Conservation (phyloP, 2,888 invertebrate species). For the Flabesymbios commensalis region DNA sequence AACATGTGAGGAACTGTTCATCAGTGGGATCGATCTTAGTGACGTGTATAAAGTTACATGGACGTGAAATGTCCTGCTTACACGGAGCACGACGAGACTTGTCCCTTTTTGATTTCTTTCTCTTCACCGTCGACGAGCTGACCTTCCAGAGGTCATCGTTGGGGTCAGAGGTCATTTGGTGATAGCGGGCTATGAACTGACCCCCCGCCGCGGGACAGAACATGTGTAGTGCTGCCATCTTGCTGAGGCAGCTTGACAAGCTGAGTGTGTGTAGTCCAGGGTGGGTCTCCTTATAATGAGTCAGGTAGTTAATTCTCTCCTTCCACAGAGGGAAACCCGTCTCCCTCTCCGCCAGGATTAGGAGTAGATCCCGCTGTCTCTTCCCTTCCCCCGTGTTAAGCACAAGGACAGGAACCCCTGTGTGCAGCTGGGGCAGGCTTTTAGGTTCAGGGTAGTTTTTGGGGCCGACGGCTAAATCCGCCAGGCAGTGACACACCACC, state of each 20-base stretch:
- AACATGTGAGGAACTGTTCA: constrained; percentile 5
- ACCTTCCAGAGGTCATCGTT: constrained; percentile 32
- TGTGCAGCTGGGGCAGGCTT: constrained; percentile 10
- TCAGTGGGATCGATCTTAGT: constrained; percentile 16
- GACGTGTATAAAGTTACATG: constrained; percentile 29
- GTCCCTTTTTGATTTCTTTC: neutral
- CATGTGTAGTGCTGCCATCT: constrained; percentile 15
- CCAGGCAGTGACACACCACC: constrained; percentile 16
- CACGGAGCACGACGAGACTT: neutral
- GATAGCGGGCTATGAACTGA: constrained; percentile 17
- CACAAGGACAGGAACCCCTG: constrained; percentile 29
- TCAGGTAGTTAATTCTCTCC: constrained; percentile 28
- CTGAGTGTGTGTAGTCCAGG: constrained; percentile 11
- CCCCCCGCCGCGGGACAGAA: constrained; percentile 11
- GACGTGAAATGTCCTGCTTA: constrained; percentile 30
- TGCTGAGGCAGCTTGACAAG: constrained; percentile 21
- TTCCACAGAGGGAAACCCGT: constrained; percentile 32
- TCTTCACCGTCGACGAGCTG: constrained; percentile 7
- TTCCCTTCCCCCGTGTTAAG: constrained; percentile 23
- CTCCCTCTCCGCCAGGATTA: constrained; percentile 27
- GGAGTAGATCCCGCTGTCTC: constrained; percentile 16
- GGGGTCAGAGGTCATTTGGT: constrained; percentile 19
- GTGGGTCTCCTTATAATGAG: constrained; percentile 9
- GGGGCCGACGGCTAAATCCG: constrained; percentile 12
- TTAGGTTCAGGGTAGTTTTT: neutral